Evolutionary conservation across 2,113 vertebrate species (phyloP), one percentile per base, ranked within the genome.

Genomic region (Amblyornis subalaris): DNA sequence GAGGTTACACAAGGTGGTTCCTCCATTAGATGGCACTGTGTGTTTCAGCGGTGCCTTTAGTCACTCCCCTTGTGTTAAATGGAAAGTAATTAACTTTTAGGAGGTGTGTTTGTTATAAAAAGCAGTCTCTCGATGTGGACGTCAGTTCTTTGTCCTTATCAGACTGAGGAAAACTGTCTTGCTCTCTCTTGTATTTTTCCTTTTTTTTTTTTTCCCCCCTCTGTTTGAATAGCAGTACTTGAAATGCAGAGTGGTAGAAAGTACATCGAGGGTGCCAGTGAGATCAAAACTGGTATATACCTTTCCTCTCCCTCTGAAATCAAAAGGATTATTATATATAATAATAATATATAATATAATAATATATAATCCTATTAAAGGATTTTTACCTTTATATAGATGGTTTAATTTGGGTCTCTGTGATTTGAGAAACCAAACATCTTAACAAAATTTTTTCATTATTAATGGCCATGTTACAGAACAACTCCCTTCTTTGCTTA

Each of bases 11-110:
- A 8, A 40, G 40, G 61, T 9, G 28, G 28, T 73, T 93, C 8
- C 74, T 70, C 88, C 70, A 3, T 93, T 92, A 96, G 96, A 89
- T 96, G 97, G 95, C 77, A 47, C 84, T 92, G 33, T 74, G 89
- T 77, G 81, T 90, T 92, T 69, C 81, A 1, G 42, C 7, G 2
- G 36, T 38, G 72, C 77, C 54, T 69, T 64, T 4, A 14, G 61
- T 28, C 55, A 19, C 19, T 70, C 48, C 35, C 0, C 5, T 38
- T 22, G 61, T 5, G 10, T 62, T 79, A 89, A 87, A 58, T 10
- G 33, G 29, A 78, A 83, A 74, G 25, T 40, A 60, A 71, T 83
- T 92, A 84, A 71, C 40, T 85, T 88, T 83, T 77, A 88, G 72
- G 85, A 94, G 79, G 48, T 83, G 51, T 76, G 62, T 57, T 64